Conservation (phyloP, 2,888 invertebrate species). For the Conops quadrifasciatus region DNA sequence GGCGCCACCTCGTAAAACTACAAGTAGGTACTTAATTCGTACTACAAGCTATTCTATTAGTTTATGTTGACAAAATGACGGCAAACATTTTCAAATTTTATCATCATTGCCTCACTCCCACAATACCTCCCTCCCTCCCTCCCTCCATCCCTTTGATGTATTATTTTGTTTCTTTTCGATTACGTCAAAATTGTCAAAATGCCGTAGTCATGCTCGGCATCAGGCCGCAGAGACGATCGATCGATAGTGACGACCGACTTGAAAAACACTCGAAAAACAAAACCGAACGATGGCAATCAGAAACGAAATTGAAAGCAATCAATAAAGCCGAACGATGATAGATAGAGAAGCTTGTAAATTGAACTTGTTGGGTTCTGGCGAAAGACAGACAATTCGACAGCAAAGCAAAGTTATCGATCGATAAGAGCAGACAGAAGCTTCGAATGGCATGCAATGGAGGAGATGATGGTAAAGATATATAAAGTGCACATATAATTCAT, state of each 20-base stretch:
- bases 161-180: slow-evolving; percentile 21
- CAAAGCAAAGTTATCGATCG: too few species aligned
- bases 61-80: too few species aligned
- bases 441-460: too few species aligned
- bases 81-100: too few species aligned
- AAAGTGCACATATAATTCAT: too few species aligned
- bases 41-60: neutral
- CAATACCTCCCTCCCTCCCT: too few species aligned
- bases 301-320: slow-evolving; percentile 26
- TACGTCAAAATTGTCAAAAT: slow-evolving; percentile 33
- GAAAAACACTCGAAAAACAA: neutral
- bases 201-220: neutral
- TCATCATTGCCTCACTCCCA: too few species aligned
- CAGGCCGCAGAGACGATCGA: neutral
- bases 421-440: too few species aligned
- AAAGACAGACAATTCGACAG: neutral
- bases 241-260: neutral
- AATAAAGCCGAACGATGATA: slow-evolving; percentile 15
- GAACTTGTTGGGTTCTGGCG: neutral
- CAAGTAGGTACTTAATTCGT: neutral
- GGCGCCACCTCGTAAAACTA: too few species aligned
- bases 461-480: too few species aligned
- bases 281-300: neutral
- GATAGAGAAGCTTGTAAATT: slow-evolving; percentile 18
- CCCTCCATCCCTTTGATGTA: neutral